phyloP scores from a whole-genome alignment of 1,140 invertebrate species.

The Amphibalanus amphitrite region DNA sequence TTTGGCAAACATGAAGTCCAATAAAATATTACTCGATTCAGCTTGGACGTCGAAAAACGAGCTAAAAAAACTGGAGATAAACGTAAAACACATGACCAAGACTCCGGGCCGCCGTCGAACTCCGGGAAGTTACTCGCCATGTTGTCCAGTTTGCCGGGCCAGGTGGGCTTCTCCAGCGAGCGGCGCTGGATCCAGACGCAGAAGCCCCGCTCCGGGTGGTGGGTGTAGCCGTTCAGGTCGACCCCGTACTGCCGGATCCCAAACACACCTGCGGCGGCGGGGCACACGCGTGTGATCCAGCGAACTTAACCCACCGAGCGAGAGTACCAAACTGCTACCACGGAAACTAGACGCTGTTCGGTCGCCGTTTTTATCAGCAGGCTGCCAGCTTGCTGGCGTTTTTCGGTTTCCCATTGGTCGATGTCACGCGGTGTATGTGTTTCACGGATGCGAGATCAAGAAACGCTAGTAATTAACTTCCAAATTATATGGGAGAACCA shows the following conservation, averaged over 20 bases:
- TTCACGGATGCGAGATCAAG: not conserved
- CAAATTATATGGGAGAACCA: too few relatives aligned
- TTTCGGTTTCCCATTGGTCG: too few relatives aligned
- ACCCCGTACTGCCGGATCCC: conserved; percentile 85
- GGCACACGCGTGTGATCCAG: conserved; percentile 1
- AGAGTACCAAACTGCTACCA: not conserved
- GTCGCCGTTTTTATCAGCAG: too few relatives aligned
- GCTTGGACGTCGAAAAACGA: too few relatives aligned
- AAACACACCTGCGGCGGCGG: conserved; percentile 44
- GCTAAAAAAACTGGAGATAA: too few relatives aligned
- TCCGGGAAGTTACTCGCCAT: conserved; percentile 54
- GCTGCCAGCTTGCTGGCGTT: too few relatives aligned
- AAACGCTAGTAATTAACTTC: too few relatives aligned
- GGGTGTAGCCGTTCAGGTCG: conserved; percentile 82
- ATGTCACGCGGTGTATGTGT: not conserved
- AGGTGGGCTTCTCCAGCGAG: conserved; percentile 78
- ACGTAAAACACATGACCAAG: too few relatives aligned
- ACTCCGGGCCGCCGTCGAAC: too few relatives aligned
- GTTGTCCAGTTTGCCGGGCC: conserved; percentile 87
- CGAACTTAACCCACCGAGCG: not conserved
- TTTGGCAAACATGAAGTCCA: too few relatives aligned
- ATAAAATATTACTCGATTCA: too few relatives aligned
- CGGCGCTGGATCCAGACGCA: conserved; percentile 86
- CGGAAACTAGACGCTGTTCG: too few relatives aligned
- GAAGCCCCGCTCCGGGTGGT: conserved; percentile 58